phyloP scores from a whole-genome alignment of 1,140 invertebrate species.

The Bathynomus jamesi region DNA sequence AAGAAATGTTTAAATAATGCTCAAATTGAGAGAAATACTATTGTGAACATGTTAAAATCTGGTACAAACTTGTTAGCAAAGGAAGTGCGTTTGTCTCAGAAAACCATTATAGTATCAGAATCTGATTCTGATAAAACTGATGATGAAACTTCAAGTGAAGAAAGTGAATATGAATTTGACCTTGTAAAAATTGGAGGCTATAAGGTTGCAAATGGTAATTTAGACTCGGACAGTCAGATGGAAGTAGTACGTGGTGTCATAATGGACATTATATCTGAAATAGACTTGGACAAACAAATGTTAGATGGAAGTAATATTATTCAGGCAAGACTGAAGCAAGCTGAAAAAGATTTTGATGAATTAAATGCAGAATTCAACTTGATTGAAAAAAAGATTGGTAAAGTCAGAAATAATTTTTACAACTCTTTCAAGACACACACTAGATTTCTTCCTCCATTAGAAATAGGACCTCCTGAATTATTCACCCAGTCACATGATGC shows the following conservation, averaged over 20 bases:
- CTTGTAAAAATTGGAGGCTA: not conserved
- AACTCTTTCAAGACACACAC: conserved; percentile 44
- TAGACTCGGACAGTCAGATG: not conserved
- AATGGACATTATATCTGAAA: not conserved
- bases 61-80: conserved; percentile 20
- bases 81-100: conserved; percentile 13
- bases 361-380: conserved; percentile 44
- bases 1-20: conserved; percentile 2
- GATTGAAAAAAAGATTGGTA: conserved; percentile 45
- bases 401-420: conserved; percentile 47
- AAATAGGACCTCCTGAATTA: not conserved
- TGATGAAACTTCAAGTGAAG: not conserved
- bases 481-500: conserved; percentile 24
- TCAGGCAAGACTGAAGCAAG: not conserved
- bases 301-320: not conserved
- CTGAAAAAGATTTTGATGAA: conserved; percentile 43
- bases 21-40: conserved; percentile 12
- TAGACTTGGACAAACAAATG: conserved; percentile 2
- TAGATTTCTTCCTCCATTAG: conserved; percentile 12
- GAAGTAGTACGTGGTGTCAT: not conserved
- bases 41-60: conserved; percentile 12
- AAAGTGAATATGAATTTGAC: not conserved
- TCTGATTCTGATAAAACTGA: conserved; percentile 30
- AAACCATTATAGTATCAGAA: conserved; percentile 28
- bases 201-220: not conserved